A percentile compares a stretch with the other conserved stretches of the same genome.
phyloP scores from a whole-genome alignment of 2,113 vertebrate species.

The Bos javanicus region DNA sequence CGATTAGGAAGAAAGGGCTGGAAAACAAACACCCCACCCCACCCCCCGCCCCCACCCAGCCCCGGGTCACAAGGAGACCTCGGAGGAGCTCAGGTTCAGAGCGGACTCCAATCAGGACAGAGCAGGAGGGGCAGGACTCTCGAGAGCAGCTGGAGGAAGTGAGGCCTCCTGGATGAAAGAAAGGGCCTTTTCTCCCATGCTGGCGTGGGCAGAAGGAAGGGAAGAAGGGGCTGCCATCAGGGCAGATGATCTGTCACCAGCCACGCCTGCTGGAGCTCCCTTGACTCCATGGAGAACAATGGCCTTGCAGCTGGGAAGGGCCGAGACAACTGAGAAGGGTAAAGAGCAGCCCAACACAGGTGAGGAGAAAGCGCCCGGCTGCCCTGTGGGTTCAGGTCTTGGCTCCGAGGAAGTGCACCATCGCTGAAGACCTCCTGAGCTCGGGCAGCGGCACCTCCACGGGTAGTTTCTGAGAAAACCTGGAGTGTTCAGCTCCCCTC shows the following conservation, averaged over 20 bases:
- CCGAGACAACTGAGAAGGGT: background rate
- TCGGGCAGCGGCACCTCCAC: fast-evolving
- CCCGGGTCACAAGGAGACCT: background rate
- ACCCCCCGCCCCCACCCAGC: background rate
- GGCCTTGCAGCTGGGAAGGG: background rate
- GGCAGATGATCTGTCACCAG: background rate
- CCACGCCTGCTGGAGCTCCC: background rate
- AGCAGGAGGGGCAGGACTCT: background rate
- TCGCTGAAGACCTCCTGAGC: background rate
- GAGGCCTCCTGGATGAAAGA: background rate
- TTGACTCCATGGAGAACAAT: background rate
- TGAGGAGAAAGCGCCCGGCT: fast-evolving
- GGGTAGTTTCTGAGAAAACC: background rate
- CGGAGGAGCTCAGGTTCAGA: background rate
- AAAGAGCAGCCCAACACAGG: background rate
- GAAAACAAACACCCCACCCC: background rate
- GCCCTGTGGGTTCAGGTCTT: background rate
- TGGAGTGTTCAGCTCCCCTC: background rate
- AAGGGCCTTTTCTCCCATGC: background rate
- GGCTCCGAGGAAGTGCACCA: background rate
- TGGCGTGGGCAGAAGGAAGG: background rate
- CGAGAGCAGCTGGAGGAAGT: background rate
- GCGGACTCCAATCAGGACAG: background rate
- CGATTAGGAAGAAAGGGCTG: background rate
- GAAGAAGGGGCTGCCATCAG: background rate